Evolutionary conservation across 2,797 vertebrate species (phyloP), one percentile per base, ranked within the genome.

Genomic region (Mus spretus): DNA sequence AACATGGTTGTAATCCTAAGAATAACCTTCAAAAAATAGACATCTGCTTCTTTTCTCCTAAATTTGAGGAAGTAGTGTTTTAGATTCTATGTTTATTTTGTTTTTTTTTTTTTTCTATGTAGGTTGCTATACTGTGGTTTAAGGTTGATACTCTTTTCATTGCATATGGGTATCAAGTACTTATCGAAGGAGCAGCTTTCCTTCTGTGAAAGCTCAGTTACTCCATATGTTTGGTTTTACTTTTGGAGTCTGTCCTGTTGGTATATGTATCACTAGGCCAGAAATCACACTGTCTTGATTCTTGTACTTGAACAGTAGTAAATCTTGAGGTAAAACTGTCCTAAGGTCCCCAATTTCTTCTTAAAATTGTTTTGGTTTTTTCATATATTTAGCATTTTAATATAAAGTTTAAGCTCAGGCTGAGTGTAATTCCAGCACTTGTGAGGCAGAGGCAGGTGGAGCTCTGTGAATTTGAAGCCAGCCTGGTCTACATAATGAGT

Each of bases 131-230:
- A 61, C 26, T 92, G 8, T 84, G 44, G 96, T 92, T 34, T 85
- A 95, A 89, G 6, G 11, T 92, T 20, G 1, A 86, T 44, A 57
- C 37, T 75, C 3, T 47, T 67, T 34, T 53, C 28, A 15, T 37
- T 44, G 65, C 14, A 31, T n/a, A 61, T 89, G 57, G 31, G 15
- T 85, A 86, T 67, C 74, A 65, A 77, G 53, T 97, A 88, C 83
- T 93, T 96, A 79, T 88, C 90, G 37, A 95, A 75, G 90, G 44
- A 92, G 67, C 67, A 44, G 17, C 63, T 81, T 75, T 61, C 50
- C 34, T 40, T 67, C 28, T 87, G 50, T 93, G 61, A 70, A 44
- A 87, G 67, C 55, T 70, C 13, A 57, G n/a, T 22, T 70, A 12
- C 9, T 37, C 22, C 55, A n/a, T 67, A 44, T 57, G 19, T 67